A percentile compares a stretch with the other conserved stretches of the same genome.
Conservation (phyloP, 37 sponge, comb jelly and placozoan species). For the Mnemiopsis leidyi region DNA sequence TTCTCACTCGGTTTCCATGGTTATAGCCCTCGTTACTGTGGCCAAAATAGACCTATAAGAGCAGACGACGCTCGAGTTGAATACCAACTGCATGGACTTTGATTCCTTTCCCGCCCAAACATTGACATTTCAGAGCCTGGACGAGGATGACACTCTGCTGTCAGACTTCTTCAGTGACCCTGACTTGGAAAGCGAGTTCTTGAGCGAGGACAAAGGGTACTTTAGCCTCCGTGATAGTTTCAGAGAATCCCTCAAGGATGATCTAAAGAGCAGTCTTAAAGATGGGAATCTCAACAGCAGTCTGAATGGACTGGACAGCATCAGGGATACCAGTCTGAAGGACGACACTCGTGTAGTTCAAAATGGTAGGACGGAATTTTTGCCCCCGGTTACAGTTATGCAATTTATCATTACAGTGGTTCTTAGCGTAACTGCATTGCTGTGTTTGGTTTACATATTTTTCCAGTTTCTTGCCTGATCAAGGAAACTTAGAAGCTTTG, state of each 20-base stretch:
- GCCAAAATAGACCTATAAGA: too few relatives aligned
- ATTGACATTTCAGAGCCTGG: neutral
- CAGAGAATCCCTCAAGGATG: neutral
- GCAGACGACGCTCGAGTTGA: too few relatives aligned
- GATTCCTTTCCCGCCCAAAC: too few relatives aligned
- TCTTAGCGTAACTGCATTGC: too few relatives aligned
- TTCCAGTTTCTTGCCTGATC: too few relatives aligned
- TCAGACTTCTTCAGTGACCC: neutral
- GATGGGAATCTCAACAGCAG: neutral
- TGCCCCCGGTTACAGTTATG: too few relatives aligned
- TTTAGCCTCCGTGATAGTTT: neutral
- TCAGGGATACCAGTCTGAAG: neutral
- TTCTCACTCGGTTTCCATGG: neutral
- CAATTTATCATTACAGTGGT: too few relatives aligned
- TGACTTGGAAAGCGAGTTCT: neutral
- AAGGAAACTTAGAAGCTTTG: too few relatives aligned
- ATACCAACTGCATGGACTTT: too few relatives aligned
- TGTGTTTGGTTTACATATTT: too few relatives aligned
- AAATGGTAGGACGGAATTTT: neutral
- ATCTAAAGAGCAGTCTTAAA: too few relatives aligned
- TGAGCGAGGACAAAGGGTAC: constrained; percentile 21
- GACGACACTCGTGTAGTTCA: neutral
- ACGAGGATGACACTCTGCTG: neutral
- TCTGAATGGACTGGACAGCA: neutral
- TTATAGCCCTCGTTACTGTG: too few relatives aligned